phyloP scores from a whole-genome alignment of 2,888 invertebrate genomes.

The Rhingia rostrata region DNA sequence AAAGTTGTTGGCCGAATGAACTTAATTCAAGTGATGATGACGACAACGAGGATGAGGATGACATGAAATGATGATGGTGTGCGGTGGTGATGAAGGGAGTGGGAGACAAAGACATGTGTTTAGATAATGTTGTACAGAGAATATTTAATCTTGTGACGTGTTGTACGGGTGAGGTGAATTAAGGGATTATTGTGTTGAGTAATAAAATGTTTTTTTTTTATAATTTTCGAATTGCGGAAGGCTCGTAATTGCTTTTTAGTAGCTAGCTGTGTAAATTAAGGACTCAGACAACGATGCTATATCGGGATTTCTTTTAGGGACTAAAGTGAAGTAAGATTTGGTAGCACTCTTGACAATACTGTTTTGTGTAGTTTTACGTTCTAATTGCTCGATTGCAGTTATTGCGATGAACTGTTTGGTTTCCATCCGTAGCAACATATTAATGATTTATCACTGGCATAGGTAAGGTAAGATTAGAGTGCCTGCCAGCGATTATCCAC shows the following conservation, averaged over 20 bases:
- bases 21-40: conserved; percentile 43
- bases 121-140: conserved; percentile 62
- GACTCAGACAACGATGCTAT: no score
- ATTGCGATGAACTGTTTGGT: no score
- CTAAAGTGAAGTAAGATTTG: no score
- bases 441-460: no score
- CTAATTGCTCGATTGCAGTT: no score
- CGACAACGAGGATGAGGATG: conserved; percentile 1
- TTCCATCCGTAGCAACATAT: no score
- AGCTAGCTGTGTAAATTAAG: no score
- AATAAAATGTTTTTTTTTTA: conserved; percentile 46
- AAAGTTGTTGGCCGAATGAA: conserved; percentile 58
- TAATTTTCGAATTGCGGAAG: background rate
- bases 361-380: no score
- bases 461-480: no score
- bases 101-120: conserved; percentile 68
- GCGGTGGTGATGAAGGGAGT: conserved; percentile 26
- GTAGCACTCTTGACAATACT: no score
- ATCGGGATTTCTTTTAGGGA: no score
- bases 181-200: conserved; percentile 58
- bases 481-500: no score
- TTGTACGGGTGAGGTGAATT: conserved; percentile 49
- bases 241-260: background rate
- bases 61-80: conserved; percentile 19
- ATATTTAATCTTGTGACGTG: conserved; percentile 62